phyloP scores from a whole-genome alignment of 2,797 vertebrate genomes.

The Sebastes baramenuke region DNA sequence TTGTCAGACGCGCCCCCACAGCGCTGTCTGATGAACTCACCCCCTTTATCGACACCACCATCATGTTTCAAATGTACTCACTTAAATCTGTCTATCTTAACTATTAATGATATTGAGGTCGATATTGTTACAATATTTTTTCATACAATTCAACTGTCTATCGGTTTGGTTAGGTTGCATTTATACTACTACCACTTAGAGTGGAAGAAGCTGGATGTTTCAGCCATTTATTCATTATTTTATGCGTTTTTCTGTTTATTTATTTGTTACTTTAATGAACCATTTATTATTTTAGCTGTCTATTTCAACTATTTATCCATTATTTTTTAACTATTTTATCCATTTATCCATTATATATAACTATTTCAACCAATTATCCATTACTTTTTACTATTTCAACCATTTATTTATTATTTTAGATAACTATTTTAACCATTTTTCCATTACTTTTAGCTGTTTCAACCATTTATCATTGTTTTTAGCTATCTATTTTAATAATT shows the following conservation, averaged over 20 bases:
- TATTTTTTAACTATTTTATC: neutral
- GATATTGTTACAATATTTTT: too few species aligned
- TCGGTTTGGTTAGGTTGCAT: too few species aligned
- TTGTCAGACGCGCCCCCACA: neutral
- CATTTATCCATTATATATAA: too few species aligned
- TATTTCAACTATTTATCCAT: neutral
- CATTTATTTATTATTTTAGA: neutral
- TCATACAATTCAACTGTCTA: too few species aligned
- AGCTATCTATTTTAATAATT: neutral
- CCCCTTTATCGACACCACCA: neutral
- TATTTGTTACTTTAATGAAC: neutral
- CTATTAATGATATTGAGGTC: neutral
- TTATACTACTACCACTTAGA: neutral
- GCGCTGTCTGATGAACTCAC: neutral
- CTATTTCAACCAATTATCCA: neutral
- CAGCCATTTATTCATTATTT: neutral
- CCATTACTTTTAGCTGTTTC: neutral
- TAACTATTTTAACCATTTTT: too few species aligned
- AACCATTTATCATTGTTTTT: neutral
- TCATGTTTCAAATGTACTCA: neutral
- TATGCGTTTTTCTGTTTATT: neutral
- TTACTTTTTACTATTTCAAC: neutral
- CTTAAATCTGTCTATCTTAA: neutral
- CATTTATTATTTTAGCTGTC: neutral
- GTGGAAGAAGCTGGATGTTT: accelerated